Base-by-base conservation (phyloP, 2,888 invertebrate species). In the Lochmaea crataegi region DNA sequence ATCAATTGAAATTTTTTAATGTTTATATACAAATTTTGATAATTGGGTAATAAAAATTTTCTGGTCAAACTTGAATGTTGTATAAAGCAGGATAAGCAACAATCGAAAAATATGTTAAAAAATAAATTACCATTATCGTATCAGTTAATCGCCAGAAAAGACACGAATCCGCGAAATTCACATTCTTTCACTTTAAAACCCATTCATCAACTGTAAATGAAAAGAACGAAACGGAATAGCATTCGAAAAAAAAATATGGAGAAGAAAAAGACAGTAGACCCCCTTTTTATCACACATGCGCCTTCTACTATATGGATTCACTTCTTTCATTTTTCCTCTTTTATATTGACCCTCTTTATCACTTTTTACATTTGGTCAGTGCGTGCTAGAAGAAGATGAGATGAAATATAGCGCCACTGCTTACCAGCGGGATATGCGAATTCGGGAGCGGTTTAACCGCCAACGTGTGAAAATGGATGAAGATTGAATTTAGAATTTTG, bases 311-410 rank as follows among this genome's bases (percentile, higher is more conserved):
- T 78, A 80, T 78, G 78, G 80, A 75, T 75, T 75, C 76, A 78
- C 56, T 80, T 81, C 79, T 82, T 83, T 81, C 79, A 82, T 82
- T 83, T 83, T 83, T 82, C 79, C 75, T 78, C 68, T 78, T 80
- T 80, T 77, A 75, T 78, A 78, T 80, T 78, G 74, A 71, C 76
- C 74, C 74, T 80, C 80, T 79, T 77, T 78, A 74, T 79, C 76
- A 73, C 72, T 73, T 75, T 75, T 75, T 75, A 65, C 66, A 48
- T 68, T 71, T 58, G 66, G 51, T 38, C 48, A 68, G 26, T 60
- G 71, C 64, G 71, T 61, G 69, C 10, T 48, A 61, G 70, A 75
- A 51, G 61, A 63, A 74, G 71, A 61, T 74, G 74, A 48, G 60
- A 56, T 58, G 68, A 53, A 58, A 45, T 67, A 64, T 57, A 68